Evolutionary conservation across 2,888 invertebrate genomes (phyloP), one percentile per base, ranked within the genome.

Genomic region (Melikaiella ostensackeni): DNA sequence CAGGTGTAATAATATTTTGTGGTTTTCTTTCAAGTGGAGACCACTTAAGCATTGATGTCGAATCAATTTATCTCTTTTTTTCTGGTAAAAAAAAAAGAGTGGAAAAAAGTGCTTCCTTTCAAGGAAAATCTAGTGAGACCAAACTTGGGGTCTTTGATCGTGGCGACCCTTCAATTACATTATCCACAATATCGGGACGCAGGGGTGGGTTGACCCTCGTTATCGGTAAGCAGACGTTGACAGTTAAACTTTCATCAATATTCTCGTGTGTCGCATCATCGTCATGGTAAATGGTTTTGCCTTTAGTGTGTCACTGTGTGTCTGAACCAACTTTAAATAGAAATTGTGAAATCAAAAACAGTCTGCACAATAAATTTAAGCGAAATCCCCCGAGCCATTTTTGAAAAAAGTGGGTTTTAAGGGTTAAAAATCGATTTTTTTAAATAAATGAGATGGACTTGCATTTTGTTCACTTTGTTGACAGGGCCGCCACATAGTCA

Each of bases 141-240:
- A n/a, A n/a, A 50, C n/a, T 21, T 50, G 16, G 27, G 21, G 33
- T 5, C 63, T 63, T 63, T 63, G 35, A 63, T 62, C 30, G 33
- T 33, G 35, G 63, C 11, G n/a, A n/a, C 63, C 63, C 63, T 63
- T 63, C 33, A 63, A 38, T 63, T 63, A 35, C 35, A 35, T 63
- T 63, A 63, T 35, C 35, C 63, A 35, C 63, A 63, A 63, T 63
- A 63, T 63, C 21, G 30, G n/a, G 62, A 33, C 62, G 21, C n/a
- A 30, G 63, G 21, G 63, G 35, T 63, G 21, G 35, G 35, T 35
- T 35, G 21, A 63, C 63, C 35, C 35, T 35, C 63, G 63, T 63
- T 35, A 63, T n/a, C 50, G 50, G n/a, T 50, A 50, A n/a, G n/a
- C 50, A 50, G n/a, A 50, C 50, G 50, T 35, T 4, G 35, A 35